These are phyloP conservation scores for Acromyrmex heyeri DNA, from an alignment of 1,140 invertebrate genomes.

Conservation along the genomic window DNA sequence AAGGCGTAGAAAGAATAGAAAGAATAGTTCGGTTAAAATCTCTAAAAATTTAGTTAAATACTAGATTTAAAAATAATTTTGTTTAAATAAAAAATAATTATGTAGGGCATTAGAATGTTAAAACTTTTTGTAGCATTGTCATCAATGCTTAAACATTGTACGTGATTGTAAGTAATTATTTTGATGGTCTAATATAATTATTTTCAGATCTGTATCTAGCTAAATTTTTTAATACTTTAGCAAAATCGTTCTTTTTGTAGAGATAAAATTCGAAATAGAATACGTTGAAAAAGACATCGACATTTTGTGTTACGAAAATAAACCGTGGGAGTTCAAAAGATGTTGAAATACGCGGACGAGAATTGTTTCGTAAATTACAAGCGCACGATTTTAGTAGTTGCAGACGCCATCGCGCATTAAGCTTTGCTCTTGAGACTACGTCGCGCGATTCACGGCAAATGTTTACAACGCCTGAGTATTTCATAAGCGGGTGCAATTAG, in stretches of 20 bases:
- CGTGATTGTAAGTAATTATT: no score
- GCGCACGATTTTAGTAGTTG: background rate
- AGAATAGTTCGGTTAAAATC: no score
- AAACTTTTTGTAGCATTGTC: no score
- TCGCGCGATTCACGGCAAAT: constrained; percentile 46
- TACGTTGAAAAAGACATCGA: background rate
- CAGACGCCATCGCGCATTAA: constrained; percentile 39
- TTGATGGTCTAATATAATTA: no score
- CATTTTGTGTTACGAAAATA: background rate
- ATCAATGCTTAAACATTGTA: no score
- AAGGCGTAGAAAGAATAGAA: background rate
- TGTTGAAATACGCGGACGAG: background rate
- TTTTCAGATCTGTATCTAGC: no score
- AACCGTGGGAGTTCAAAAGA: background rate
- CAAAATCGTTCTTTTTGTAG: no score
- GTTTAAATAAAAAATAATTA: no score
- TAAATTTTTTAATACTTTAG: no score
- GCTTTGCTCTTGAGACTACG: constrained; percentile 5
- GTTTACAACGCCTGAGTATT: constrained; percentile 55
- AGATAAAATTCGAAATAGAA: background rate
- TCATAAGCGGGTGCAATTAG: constrained; percentile 60
- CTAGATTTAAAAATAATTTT: no score
- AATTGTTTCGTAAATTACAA: constrained; percentile 49
- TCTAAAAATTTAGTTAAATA: no score
- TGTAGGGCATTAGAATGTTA: no score